These are phyloP conservation scores for Charaxes varanes DNA, from an alignment of 1,140 invertebrate genomes.

Conservation along the genomic window DNA sequence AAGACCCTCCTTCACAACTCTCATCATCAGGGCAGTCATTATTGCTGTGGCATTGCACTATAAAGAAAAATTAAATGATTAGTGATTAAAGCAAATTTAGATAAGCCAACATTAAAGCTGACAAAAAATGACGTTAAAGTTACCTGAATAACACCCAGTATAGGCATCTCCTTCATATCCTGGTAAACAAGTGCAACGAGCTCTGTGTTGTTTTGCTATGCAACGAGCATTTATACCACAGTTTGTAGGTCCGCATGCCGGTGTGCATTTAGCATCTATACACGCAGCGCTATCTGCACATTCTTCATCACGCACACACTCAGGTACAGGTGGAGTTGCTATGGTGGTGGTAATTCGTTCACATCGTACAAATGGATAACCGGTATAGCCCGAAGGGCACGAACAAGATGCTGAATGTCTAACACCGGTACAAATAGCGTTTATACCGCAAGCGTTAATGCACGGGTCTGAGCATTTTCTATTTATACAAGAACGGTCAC, in stretches of 20 bases:
- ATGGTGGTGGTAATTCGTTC: conserved; percentile 59
- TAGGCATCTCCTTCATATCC: conserved; percentile 91
- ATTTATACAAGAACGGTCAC: conserved; percentile 85
- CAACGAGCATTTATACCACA: conserved; percentile 90
- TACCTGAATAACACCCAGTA: conserved; percentile 84
- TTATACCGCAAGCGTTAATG: conserved; percentile 86
- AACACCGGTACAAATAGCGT: conserved; percentile 86
- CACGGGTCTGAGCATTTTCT: conserved; percentile 90
- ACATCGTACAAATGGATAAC: conserved; percentile 87
- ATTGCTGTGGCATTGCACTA: conserved; percentile 90
- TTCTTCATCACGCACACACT: conserved; percentile 86
- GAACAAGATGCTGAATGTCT: conserved; percentile 89
- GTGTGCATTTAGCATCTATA: conserved; percentile 83
- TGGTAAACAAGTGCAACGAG: conserved; percentile 88
- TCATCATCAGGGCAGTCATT: conserved; percentile 87
- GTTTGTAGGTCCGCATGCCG: conserved; percentile 83
- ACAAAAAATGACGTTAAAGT: conserved; percentile 9
- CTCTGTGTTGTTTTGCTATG: conserved; percentile 85
- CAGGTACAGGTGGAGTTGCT: conserved; percentile 77
- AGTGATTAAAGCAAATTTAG: not conserved
- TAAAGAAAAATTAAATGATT: conserved; percentile 24
- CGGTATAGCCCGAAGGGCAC: conserved; percentile 78
- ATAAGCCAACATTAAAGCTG: not conserved
- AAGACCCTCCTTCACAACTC: conserved; percentile 89
- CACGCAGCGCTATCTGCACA: conserved; percentile 90